Evolutionary conservation across 2,888 invertebrate genomes (phyloP).

Genomic region (Heliconius ismenius): DNA sequence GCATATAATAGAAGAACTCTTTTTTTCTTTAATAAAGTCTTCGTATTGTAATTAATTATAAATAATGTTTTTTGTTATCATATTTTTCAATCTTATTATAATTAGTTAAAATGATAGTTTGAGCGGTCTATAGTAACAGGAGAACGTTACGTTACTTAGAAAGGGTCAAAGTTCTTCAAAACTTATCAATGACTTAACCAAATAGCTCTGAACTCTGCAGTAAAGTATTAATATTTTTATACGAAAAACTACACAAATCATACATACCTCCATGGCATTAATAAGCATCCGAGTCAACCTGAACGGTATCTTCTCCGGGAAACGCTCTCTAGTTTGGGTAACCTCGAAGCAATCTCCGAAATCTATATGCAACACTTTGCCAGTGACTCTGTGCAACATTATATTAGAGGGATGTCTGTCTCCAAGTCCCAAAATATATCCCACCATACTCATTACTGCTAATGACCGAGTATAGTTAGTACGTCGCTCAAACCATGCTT

Average conservation of each 20-base stretch:
- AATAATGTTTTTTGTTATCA: too few relatives aligned
- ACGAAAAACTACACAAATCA: conserved; percentile 81
- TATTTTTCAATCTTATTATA: neutral
- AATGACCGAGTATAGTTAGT: conserved; percentile 99
- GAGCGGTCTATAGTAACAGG: too few relatives aligned
- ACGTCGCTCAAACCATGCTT: conserved; percentile 99
- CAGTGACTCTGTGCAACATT: conserved; percentile 98
- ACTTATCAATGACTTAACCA: too few relatives aligned
- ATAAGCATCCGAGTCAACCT: conserved; percentile 98
- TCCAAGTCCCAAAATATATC: conserved; percentile 97
- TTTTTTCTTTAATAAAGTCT: neutral
- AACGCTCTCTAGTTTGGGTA: conserved; percentile 99
- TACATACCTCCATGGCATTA: conserved; percentile 97
- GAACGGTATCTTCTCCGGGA: conserved; percentile 99
- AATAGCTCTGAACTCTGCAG: too few relatives aligned
- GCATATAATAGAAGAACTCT: neutral
- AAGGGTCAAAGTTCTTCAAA: too few relatives aligned
- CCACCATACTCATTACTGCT: conserved; percentile 99
- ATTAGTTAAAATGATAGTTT: too few relatives aligned
- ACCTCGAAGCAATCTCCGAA: conserved; percentile 99
- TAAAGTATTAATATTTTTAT: neutral
- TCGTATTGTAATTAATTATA: neutral
- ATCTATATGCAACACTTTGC: conserved; percentile 99
- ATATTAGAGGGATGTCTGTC: conserved; percentile 99
- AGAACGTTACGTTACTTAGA: too few relatives aligned